Percentiles rank a stretch among this genome's conserved stretches.
Evolutionary conservation across 2,888 invertebrate species (phyloP).

Genomic region (Diabrotica balteata): DNA sequence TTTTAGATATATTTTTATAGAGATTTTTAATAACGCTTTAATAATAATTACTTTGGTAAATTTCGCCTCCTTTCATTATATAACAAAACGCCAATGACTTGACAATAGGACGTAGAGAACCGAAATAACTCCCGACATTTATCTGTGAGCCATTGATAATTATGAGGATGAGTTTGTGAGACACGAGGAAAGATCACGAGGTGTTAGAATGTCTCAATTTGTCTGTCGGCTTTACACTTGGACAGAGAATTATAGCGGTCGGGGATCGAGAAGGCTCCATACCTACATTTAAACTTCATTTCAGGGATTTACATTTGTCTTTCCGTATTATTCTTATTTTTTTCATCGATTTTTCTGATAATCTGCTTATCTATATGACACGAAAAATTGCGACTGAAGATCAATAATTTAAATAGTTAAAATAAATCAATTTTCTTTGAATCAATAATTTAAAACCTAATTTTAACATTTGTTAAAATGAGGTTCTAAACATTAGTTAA

Average conservation of each 20-base stretch:
- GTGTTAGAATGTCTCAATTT: constrained; percentile 27
- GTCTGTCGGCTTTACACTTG: constrained; percentile 15
- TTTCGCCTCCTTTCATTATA: too few species aligned
- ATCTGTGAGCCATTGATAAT: constrained; percentile 22
- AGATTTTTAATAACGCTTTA: too few species aligned
- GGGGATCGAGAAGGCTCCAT: neutral
- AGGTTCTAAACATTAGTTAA: too few species aligned
- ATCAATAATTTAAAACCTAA: too few species aligned
- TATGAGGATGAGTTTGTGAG: constrained; percentile 19
- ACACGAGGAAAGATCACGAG: constrained; percentile 17
- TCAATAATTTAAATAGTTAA: too few species aligned
- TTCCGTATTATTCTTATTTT: neutral
- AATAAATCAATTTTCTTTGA: too few species aligned
- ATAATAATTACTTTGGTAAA: too few species aligned
- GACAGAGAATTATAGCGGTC: constrained; percentile 22
- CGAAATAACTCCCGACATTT: constrained; percentile 10
- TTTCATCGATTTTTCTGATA: too few species aligned
- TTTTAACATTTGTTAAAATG: too few species aligned
- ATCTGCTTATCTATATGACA: too few species aligned
- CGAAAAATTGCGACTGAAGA: too few species aligned
- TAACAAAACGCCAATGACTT: neutral
- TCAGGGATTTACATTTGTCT: constrained; percentile 4
- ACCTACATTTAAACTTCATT: constrained; percentile 3
- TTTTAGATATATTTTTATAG: too few species aligned
- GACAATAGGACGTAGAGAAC: neutral